Evolutionary conservation across 2,888 invertebrate genomes (phyloP).

Genomic region (Hypolimnas misippus): DNA sequence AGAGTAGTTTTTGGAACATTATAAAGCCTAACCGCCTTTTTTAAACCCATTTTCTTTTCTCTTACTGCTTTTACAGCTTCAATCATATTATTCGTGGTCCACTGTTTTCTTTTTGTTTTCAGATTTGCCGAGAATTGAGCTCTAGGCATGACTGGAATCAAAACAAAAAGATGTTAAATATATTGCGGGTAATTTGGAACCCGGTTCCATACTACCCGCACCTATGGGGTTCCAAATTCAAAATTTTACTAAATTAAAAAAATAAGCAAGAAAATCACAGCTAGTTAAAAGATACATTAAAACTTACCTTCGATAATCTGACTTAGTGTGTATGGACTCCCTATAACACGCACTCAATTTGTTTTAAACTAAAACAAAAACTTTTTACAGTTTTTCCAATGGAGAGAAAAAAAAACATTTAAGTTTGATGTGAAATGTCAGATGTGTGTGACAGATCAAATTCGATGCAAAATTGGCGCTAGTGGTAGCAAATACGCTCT

Average conservation of each 20-base stretch:
- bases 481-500: conserved; percentile 2
- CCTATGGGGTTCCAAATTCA: not conserved
- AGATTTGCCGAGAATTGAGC: not conserved
- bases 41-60: not conserved
- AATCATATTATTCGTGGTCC: not conserved
- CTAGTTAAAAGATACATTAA: not conserved
- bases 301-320: not conserved
- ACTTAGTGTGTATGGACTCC: not conserved
- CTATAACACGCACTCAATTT: not conserved
- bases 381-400: not conserved
- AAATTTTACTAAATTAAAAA: not conserved
- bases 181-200: not conserved
- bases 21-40: no score
- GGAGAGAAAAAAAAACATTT: not conserved
- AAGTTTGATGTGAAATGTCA: not conserved
- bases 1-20: no score
- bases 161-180: not conserved
- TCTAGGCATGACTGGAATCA: not conserved
- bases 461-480: not conserved
- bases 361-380: not conserved
- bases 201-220: not conserved
- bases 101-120: not conserved
- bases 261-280: not conserved
- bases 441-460: not conserved
- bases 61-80: not conserved